phyloP scores from a whole-genome alignment of 1,140 invertebrate species.

The Halotydeus destructor region DNA sequence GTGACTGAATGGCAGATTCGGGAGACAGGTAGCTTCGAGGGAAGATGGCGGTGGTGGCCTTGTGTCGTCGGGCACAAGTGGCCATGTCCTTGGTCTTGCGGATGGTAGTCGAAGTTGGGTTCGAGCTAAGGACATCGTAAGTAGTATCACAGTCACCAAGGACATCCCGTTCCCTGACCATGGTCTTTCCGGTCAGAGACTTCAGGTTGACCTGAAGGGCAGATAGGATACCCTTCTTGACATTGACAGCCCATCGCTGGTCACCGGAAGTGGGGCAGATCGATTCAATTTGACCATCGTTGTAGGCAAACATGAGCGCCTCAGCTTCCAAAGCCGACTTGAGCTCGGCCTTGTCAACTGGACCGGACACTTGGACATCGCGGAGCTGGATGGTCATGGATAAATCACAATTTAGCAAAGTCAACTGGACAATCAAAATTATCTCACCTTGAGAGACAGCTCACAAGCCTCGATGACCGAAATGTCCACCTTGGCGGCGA shows the following conservation, averaged over 20 bases:
- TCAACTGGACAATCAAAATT: too few relatives aligned
- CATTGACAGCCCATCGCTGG: conserved; percentile 6
- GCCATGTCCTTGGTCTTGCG: conserved; percentile 2
- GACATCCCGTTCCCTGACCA: conserved; percentile 8
- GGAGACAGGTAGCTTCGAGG: conserved; percentile 1
- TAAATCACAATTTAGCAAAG: too few relatives aligned
- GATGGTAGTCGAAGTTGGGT: not conserved
- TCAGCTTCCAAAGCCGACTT: not conserved
- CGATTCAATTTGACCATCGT: conserved; percentile 4
- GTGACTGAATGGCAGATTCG: not conserved
- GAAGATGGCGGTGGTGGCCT: conserved; percentile 3
- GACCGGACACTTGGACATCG: not conserved
- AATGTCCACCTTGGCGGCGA: conserved; percentile 3
- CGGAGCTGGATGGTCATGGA: not conserved
- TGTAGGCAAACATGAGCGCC: conserved; percentile 3
- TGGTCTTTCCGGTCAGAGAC: not conserved
- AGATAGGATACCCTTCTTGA: conserved; percentile 13
- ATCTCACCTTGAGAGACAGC: conserved; percentile 1
- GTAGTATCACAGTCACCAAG: conserved; percentile 9
- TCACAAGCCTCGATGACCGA: conserved; percentile 6
- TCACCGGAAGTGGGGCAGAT: conserved; percentile 5
- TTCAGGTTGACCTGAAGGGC: conserved; percentile 4
- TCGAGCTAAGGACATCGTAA: not conserved
- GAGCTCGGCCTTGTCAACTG: not conserved
- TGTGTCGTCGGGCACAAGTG: conserved; percentile 8